phyloP scores from a whole-genome alignment of 1,140 invertebrate genomes.

The Caenorhabditis latens region DNA sequence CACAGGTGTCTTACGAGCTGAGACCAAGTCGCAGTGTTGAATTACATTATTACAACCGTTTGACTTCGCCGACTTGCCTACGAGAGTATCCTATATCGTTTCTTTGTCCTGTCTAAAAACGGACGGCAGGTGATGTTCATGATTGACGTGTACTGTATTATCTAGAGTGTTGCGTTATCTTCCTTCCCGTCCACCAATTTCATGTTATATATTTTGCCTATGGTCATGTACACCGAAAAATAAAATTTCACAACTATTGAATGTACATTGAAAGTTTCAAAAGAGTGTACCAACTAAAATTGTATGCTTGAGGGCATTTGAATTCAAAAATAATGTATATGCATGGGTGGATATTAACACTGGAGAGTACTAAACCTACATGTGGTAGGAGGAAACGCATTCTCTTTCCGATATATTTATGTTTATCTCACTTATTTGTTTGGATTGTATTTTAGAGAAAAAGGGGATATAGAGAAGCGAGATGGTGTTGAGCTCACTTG shows the following conservation, averaged over 20 bases:
- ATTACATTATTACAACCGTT: slow-evolving; percentile 56
- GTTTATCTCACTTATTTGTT: slow-evolving; percentile 56
- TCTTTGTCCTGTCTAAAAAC: slow-evolving; percentile 40
- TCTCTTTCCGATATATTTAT: slow-evolving; percentile 41
- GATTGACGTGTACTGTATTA: slow-evolving; percentile 33
- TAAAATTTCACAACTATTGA: background rate
- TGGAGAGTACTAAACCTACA: slow-evolving; percentile 30
- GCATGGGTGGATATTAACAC: slow-evolving; percentile 39
- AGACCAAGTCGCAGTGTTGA: slow-evolving; percentile 1
- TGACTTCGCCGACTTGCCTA: slow-evolving; percentile 30
- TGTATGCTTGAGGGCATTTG: slow-evolving; percentile 56
- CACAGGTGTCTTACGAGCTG: slow-evolving; percentile 26
- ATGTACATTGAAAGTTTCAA: slow-evolving; percentile 12
- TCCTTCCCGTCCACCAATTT: background rate
- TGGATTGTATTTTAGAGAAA: slow-evolving; percentile 45
- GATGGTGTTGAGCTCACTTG: slow-evolving; percentile 51
- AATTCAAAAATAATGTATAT: slow-evolving; percentile 39
- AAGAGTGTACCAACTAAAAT: background rate
- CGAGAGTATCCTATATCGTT: slow-evolving; percentile 54
- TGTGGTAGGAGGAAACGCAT: slow-evolving; percentile 27
- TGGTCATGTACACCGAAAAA: background rate
- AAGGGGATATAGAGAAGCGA: slow-evolving; percentile 20
- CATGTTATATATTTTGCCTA: background rate
- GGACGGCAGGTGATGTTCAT: slow-evolving; percentile 47
- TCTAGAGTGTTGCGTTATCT: background rate